Evolutionary conservation across 2,797 vertebrate genomes (phyloP), one percentile per base, ranked within the genome.

Genomic region (Gallinago stenura): DNA sequence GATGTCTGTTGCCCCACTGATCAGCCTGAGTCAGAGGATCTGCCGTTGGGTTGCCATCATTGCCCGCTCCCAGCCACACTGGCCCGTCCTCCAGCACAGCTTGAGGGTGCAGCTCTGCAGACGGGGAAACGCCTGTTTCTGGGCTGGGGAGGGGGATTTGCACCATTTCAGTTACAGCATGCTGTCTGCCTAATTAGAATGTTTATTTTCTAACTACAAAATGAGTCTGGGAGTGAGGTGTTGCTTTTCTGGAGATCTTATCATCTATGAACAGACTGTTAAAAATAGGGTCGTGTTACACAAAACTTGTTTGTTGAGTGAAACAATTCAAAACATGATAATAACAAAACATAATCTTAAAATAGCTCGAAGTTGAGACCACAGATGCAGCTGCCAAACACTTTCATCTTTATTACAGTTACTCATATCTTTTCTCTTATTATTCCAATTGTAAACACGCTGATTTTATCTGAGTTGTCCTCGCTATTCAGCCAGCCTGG

Each of bases 321-420:
- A 89, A 96, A 95, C 94, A 90, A 96, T 95, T 94, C 86, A 84
- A 95, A 95, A 87, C 94, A 90, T 10, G 60, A 75, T 89, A 89
- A 95, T 83, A 96, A 71, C 91, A 93, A 94, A 97, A 89, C 86
- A 94, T 91, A 95, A 90, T 60, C 93, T 81, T 90, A 94, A 96
- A 97, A 96, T 95, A 97, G 95, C 92, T 87, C 50, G 0, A 53
- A 93, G 78, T 86, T 4, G 71, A 95, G 95, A 94, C 89, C 96
- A 94, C 90, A 96, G 93, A 13, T 53, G 46, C 77, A 80, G 86
- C 94, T 96, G 96, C 92, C 96, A 97, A 90, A 45, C 60, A 83
- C 94, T 97, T 95, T 93, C 95, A 96, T 97, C 95, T 96, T 96
- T 95, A 92, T 95, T 95, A 60, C 83, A 87, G 90, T 80, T 90